A percentile compares a stretch with the other conserved stretches of the same genome.
Conservation (phyloP, 2,113 vertebrate genomes). For the Phalacrocorax brasilianus region DNA sequence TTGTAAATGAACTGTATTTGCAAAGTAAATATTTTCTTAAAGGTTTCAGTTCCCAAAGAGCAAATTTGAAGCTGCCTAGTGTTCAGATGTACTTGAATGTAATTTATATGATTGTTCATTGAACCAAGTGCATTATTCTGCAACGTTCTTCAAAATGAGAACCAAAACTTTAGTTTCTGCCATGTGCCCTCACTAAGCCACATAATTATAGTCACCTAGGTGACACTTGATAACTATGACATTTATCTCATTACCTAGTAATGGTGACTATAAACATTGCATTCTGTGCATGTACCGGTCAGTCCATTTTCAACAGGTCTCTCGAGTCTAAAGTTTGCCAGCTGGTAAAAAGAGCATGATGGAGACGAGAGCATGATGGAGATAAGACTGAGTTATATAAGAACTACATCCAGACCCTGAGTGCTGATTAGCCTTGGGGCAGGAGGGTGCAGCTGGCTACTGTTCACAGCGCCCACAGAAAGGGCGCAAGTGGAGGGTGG, state of each 20-base stretch:
- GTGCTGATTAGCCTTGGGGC: not conserved
- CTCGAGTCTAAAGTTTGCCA: not conserved
- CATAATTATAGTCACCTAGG: not conserved
- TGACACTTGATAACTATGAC: not conserved
- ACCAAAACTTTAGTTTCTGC: constrained; percentile 13
- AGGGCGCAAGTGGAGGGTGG: not conserved
- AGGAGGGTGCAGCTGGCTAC: not conserved
- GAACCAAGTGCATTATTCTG: not conserved
- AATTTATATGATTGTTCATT: not conserved
- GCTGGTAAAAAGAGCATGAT: not conserved
- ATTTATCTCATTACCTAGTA: not conserved
- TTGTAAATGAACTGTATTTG: constrained; percentile 26
- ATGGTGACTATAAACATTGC: not conserved
- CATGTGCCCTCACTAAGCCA: not conserved
- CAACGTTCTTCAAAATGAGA: not conserved
- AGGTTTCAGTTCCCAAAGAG: constrained; percentile 30
- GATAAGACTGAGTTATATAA: not conserved
- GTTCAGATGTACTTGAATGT: not conserved
- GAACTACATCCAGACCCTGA: not conserved
- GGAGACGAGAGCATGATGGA: not conserved
- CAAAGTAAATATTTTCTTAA: constrained; percentile 60
- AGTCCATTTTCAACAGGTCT: not conserved
- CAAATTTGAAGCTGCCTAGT: not conserved
- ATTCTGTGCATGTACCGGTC: not conserved
- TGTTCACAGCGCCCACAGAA: not conserved